phyloP scores from a whole-genome alignment of 2,797 vertebrate genomes.

The Poecilia picta region DNA sequence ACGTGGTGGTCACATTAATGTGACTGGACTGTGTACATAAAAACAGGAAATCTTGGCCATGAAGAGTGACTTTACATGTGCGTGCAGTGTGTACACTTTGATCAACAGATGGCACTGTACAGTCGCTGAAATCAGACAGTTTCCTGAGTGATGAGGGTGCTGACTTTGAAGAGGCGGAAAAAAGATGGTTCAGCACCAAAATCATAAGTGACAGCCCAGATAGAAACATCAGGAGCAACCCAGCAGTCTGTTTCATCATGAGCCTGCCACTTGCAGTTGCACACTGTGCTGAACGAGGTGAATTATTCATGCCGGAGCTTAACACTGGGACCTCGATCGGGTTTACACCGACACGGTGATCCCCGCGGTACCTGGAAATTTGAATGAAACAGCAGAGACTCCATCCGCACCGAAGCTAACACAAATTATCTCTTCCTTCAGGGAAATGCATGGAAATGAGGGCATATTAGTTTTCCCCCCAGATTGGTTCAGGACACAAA shows the following conservation, averaged over 20 bases:
- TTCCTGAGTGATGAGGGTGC: conserved; percentile 15
- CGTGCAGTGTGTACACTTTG: not conserved
- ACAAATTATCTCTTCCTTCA: not conserved
- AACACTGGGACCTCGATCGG: conserved; percentile 62
- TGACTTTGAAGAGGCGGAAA: conserved; percentile 40
- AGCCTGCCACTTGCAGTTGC: conserved; percentile 46
- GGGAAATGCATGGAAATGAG: conserved; percentile 15
- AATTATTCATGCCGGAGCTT: conserved; percentile 70
- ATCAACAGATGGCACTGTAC: conserved; percentile 78
- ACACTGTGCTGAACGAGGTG: conserved; percentile 46
- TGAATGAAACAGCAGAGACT: conserved; percentile 50
- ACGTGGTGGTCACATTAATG: no score
- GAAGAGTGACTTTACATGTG: not conserved
- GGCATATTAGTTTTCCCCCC: not conserved
- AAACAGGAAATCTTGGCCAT: not conserved
- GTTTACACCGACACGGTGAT: conserved; percentile 62
- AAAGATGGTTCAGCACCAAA: conserved; percentile 45
- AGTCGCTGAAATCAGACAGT: conserved; percentile 46
- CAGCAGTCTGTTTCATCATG: conserved; percentile 41
- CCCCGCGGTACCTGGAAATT: conserved; percentile 29
- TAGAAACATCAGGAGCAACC: conserved; percentile 60
- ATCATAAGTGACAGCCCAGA: conserved; percentile 54
- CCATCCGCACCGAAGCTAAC: conserved; percentile 1
- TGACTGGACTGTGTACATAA: no score
- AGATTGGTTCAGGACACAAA: conserved; percentile 11